Conservation (phyloP, 2,888 invertebrate species). For the Myopa tessellatipennis region DNA sequence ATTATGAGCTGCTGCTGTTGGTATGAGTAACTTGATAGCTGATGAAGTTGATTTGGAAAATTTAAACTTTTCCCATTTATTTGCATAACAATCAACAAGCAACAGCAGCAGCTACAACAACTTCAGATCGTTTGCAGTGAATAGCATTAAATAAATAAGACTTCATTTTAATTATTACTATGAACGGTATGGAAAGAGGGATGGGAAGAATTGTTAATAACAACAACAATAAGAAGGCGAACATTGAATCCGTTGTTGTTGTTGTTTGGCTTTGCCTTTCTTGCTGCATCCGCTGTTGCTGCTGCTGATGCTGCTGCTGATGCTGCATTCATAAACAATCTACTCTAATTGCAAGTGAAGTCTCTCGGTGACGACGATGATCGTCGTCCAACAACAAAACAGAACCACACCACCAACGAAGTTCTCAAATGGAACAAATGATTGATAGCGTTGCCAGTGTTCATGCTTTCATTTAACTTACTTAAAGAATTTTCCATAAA, state of each 20-base stretch:
- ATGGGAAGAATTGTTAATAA: neutral
- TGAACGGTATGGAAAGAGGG: neutral
- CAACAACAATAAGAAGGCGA: neutral
- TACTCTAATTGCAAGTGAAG: neutral
- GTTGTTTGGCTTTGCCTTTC: no score
- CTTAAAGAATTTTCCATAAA: neutral
- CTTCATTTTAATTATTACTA: neutral
- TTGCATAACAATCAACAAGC: neutral
- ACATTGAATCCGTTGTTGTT: neutral
- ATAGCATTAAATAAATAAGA: neutral
- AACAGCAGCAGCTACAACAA: neutral
- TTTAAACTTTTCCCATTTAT: neutral
- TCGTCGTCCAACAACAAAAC: no score
- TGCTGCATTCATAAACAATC: constrained; percentile 11
- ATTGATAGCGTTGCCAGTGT: neutral
- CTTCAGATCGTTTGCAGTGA: neutral
- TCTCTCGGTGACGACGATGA: neutral
- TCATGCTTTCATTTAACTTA: neutral
- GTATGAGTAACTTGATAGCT: neutral
- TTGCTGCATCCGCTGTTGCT: neutral
- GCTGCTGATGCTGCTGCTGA: neutral
- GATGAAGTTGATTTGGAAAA: neutral
- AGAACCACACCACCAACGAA: neutral
- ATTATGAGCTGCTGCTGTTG: neutral
- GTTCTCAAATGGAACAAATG: neutral